Conservation (phyloP, 2,113 vertebrate species). For the Desmodus rotundus region DNA sequence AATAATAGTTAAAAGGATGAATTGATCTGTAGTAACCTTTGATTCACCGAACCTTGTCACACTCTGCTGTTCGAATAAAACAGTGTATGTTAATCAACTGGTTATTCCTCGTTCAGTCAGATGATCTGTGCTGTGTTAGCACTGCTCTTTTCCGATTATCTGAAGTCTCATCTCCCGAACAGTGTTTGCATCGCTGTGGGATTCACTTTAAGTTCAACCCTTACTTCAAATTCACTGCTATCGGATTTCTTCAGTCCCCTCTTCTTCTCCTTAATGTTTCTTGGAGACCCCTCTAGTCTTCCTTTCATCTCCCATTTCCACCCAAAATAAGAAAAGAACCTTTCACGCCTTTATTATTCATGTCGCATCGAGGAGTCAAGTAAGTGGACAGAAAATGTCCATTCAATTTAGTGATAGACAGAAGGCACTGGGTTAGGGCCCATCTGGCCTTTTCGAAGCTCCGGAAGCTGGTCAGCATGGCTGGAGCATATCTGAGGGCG, state of each 20-base stretch:
- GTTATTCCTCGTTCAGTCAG: neutral
- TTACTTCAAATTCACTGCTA: neutral
- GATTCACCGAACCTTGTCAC: neutral
- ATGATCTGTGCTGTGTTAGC: neutral
- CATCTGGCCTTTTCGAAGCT: neutral
- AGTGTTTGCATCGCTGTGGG: neutral
- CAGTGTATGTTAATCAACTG: neutral
- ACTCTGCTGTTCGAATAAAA: neutral
- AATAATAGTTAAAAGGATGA: neutral
- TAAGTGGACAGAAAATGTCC: neutral
- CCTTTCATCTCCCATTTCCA: neutral
- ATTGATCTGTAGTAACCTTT: neutral
- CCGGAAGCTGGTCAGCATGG: neutral
- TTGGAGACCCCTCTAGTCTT: neutral
- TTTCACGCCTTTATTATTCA: neutral
- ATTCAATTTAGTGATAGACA: neutral
- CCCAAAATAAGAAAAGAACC: neutral
- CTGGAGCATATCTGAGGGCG: neutral
- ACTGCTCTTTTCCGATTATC: neutral
- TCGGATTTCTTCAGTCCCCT: neutral
- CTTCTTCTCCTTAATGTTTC: neutral
- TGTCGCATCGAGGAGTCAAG: neutral
- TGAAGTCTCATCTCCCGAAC: neutral
- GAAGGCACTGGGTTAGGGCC: neutral
- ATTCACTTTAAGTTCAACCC: conserved; percentile 29